Evolutionary conservation across 2,113 vertebrate genomes (phyloP), one percentile per base, ranked within the genome.

Genomic region (Crotophaga sulcirostris): DNA sequence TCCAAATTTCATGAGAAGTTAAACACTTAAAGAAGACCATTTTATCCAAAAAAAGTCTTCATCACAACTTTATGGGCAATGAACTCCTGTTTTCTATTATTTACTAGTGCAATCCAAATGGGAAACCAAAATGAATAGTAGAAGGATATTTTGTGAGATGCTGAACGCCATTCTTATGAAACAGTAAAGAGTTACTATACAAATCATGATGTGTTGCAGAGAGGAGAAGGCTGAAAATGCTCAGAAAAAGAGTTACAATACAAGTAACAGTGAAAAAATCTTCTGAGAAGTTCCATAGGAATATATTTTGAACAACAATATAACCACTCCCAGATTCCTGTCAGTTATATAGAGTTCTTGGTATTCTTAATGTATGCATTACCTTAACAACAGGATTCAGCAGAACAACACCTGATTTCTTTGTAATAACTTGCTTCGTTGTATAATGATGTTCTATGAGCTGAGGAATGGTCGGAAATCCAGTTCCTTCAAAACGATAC

Each of bases 351-450:
- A n/a, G 49, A 64, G 7, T 63, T 55, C 13, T 64, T 72, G 25
- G 40, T 49, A 49, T 49, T 24, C 21, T 49, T 49, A 72, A 89
- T 33, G 26, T 42, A 58, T 11, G 77, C 86, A 60, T 93, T 98
- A 98, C 99, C 99, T 99, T 99, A 96, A 99, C 89, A 74, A 99
- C 98, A 3, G 99, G 98, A 98, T 99, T 99, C 69, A 99, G 97
- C 55, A 99, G 98, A 83, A 99, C 98, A 4, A 99, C 99, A 44
- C 98, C 99, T 6, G 99, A 99, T 96, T 99, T 99, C 98, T 99
- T 99, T 62, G 99, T 99, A 97, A 99, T 99, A 88, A 99, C 98
- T 93, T 99, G 99, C 88, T 99, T 99, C 77, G 98, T 98, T 91
- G 98, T 98, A 78, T 99, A 99, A 94, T 99, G 99, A 97, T 99